A percentile compares a stretch with the other conserved stretches of the same genome.
phyloP scores from a whole-genome alignment of 2,113 vertebrate species.

The Pangasianodon hypophthalmus region DNA sequence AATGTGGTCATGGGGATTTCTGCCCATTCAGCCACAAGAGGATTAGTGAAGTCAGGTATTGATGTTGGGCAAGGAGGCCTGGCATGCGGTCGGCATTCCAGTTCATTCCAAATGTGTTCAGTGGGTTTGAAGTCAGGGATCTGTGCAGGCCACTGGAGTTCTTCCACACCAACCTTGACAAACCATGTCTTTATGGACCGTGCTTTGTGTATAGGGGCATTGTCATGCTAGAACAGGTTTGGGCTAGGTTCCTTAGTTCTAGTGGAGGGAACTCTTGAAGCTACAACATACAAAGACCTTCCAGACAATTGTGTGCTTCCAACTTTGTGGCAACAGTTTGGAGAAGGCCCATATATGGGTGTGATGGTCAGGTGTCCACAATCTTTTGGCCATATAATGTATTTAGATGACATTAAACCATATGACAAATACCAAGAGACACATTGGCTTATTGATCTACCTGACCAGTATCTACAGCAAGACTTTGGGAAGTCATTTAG shows the following conservation, averaged over 20 bases:
- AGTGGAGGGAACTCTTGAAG: background rate
- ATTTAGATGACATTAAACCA: too few species aligned
- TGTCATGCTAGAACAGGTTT: background rate
- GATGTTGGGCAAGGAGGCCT: background rate
- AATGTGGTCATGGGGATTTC: background rate
- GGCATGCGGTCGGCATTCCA: background rate
- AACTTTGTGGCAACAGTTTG: background rate
- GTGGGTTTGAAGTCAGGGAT: background rate
- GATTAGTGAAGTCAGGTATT: background rate
- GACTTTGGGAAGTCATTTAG: background rate
- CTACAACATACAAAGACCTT: background rate
- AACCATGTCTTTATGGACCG: background rate
- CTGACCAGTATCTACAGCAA: background rate
- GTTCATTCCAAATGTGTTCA: background rate
- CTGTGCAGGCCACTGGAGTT: background rate
- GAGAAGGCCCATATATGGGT: too few species aligned
- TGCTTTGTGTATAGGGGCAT: background rate
- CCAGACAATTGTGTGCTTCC: background rate
- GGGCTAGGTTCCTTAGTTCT: background rate
- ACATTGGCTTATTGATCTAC: background rate
- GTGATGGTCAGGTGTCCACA: too few species aligned
- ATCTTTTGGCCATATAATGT: too few species aligned
- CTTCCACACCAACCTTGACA: background rate
- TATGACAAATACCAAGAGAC: background rate
- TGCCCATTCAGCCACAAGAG: background rate